phyloP scores from a whole-genome alignment of 2,797 vertebrate genomes.

The Cynopterus sphinx region DNA sequence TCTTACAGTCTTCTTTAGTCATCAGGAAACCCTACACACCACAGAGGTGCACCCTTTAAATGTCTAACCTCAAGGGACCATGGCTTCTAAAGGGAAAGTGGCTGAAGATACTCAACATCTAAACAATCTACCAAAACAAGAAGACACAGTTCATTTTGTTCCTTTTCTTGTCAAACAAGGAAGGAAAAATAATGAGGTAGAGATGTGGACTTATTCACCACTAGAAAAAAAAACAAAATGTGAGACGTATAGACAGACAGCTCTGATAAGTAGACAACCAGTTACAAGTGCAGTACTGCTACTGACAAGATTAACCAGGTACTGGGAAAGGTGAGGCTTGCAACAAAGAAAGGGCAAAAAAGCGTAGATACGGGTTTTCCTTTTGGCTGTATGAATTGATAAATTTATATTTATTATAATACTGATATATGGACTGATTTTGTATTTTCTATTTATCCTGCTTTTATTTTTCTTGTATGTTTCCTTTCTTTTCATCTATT shows the following conservation, averaged over 20 bases:
- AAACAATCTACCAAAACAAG: constrained; percentile 21
- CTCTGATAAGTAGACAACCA: not conserved
- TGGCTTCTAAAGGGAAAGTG: constrained; percentile 55
- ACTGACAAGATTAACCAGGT: not conserved
- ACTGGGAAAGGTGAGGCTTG: not conserved
- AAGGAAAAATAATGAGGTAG: not conserved
- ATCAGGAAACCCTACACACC: not conserved
- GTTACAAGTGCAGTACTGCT: not conserved
- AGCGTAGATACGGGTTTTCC: not conserved
- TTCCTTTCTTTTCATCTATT: not conserved
- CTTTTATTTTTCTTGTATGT: not conserved
- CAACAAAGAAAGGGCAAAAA: not conserved
- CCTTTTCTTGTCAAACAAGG: constrained; percentile 18
- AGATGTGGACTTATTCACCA: not conserved
- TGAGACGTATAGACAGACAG: not conserved
- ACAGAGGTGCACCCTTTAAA: not conserved
- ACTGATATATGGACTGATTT: not conserved
- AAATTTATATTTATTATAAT: not conserved
- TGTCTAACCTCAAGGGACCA: not conserved
- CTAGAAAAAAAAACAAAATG: not conserved
- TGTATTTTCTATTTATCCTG: not conserved
- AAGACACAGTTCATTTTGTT: not conserved
- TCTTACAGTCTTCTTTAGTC: not conserved
- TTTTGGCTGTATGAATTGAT: not conserved
- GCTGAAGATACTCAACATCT: constrained; percentile 18